These are phyloP conservation scores for Pogona vitticeps DNA, from an alignment of 2,113 vertebrate genomes.

Conservation along the genomic window DNA sequence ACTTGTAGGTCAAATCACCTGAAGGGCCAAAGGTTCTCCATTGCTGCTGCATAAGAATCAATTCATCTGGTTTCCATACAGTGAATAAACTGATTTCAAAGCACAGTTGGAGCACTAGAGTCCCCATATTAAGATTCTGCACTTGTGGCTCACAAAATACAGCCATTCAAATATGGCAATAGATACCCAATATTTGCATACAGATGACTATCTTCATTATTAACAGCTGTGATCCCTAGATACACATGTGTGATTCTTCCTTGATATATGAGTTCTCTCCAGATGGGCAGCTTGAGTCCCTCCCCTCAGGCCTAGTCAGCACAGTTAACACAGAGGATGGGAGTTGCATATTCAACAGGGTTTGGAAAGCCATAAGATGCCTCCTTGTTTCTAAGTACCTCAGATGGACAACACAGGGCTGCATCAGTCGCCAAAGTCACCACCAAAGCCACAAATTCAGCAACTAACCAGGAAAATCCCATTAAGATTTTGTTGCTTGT, in stretches of 20 bases:
- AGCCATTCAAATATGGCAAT: background rate
- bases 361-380: background rate
- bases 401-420: too few relatives aligned
- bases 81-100: background rate
- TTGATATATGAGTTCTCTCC: background rate
- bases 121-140: background rate
- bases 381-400: background rate
- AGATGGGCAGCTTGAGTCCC: background rate
- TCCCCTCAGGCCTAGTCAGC: background rate
- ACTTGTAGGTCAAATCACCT: too few relatives aligned
- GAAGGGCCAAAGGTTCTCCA: too few relatives aligned
- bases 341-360: background rate
- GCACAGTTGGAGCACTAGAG: background rate
- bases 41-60: background rate
- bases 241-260: background rate
- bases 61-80: background rate
- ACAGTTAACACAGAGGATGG: background rate
- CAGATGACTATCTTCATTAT: background rate
- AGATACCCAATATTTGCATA: background rate
- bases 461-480: background rate
- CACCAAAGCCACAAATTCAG: background rate
- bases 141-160: background rate
- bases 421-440: background rate
- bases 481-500: background rate
- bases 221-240: background rate